Base-by-base conservation (phyloP, 1,140 invertebrate genomes). In the Leptoteleia sp. region DNA sequence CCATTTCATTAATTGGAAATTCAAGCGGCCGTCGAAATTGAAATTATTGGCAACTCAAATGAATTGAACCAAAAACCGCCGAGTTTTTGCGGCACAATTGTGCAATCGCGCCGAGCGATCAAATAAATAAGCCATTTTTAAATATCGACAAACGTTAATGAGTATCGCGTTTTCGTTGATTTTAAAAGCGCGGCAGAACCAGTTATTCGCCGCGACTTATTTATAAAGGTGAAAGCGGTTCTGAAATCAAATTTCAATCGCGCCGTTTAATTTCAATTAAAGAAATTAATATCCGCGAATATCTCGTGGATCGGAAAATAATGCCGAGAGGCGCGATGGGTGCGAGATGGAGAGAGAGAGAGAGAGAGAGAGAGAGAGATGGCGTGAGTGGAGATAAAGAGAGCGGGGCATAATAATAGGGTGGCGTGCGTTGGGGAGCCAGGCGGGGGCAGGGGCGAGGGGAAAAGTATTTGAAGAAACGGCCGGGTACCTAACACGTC, bases 181-280 rank as follows among this genome's bases (percentile, higher is more conserved):
- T 61, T 68, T 25, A 38, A 43, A 55, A n/a, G n/a, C n/a, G n/a
- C 31, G 27, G 37, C 25, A 13, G 47, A 72, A 78, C 68, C 76
- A 68, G 76, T 79, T 73, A 40, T n/a, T 11, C 6, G 27, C 13
- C 22, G 64, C 29, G 48, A 76, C 67, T 79, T 79, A 79, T 73
- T 64, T 62, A 62, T 57, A 62, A 73, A 68, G 57, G 76, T 68
- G 76, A 79, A 79, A 79, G 76, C 43, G 57, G 76, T 73, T 73
- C 64, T 33, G 68, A 68, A 79, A 79, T 73, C 54, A 79, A 68
- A 68, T 52, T 70, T 57, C 22, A 67, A 40, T 54, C 59, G 47
- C 19, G 25, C 42, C 65, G 16, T 55, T 68, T 61, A 47, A 73
- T 64, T 73, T 79, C 57, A 73, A 68, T 73, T 68, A 13, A 54